Conservation (phyloP, 1,140 invertebrate species). For the Delia radicum region DNA sequence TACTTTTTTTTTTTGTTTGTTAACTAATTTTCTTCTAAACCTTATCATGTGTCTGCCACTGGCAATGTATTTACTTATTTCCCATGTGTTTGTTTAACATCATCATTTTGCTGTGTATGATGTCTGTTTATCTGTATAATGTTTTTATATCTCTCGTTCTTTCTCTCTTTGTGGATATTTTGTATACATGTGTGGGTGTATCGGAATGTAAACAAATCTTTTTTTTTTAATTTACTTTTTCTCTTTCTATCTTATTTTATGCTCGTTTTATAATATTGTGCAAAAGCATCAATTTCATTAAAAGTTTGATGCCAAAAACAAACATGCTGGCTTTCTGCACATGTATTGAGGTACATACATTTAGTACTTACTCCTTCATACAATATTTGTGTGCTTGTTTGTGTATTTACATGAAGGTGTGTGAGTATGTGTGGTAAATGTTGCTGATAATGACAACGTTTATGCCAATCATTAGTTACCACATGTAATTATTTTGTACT, state of each 20-base stretch:
- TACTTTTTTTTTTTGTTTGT: not conserved
- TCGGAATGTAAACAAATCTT: not conserved
- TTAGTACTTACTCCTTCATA: not conserved
- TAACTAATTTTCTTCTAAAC: not conserved
- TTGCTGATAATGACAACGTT: not conserved
- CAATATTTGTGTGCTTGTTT: not conserved
- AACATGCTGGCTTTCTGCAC: not conserved
- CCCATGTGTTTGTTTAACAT: constrained; percentile 1
- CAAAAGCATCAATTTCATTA: not conserved
- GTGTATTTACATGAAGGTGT: too few species aligned
- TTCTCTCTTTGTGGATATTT: not conserved
- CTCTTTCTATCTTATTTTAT: not conserved
- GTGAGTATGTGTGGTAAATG: not conserved
- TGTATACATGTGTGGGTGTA: not conserved
- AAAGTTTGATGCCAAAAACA: not conserved
- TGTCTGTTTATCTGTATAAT: not conserved
- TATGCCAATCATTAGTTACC: not conserved
- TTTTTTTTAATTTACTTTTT: not conserved
- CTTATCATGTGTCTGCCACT: constrained; percentile 3
- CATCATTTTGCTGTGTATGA: not conserved
- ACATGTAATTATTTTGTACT: not conserved
- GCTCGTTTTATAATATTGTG: not conserved
- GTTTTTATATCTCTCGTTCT: not conserved
- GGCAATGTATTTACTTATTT: constrained; percentile 1
- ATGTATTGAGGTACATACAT: not conserved